Percentiles rank a stretch among this genome's conserved stretches.
phyloP scores from a whole-genome alignment of 2,797 vertebrate genomes.

The Acestrorhynchus altus region DNA sequence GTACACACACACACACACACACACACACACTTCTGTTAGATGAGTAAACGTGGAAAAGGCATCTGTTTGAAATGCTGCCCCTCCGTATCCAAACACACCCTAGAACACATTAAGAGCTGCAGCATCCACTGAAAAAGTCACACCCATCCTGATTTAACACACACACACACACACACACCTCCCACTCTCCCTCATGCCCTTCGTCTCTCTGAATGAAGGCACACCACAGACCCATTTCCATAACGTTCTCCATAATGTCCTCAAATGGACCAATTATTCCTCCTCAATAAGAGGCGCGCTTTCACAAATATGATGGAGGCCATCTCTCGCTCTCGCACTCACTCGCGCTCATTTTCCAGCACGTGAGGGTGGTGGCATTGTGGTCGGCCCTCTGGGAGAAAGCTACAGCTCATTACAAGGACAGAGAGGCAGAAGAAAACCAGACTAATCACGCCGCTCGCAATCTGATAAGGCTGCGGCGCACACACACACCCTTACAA shows the following conservation, averaged over 20 bases:
- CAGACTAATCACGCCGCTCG: slow-evolving; percentile 12
- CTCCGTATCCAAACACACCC: background rate
- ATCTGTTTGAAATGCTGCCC: slow-evolving; percentile 3
- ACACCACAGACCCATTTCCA: slow-evolving; percentile 31
- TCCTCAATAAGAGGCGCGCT: slow-evolving; percentile 26
- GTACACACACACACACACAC: background rate
- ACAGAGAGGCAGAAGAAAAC: background rate
- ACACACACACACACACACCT: background rate
- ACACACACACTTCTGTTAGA: no score
- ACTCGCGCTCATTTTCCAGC: slow-evolving; percentile 6
- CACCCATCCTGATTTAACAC: background rate
- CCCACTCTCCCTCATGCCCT: background rate
- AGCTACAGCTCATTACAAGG: slow-evolving; percentile 35
- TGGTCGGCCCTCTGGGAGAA: slow-evolving; percentile 27
- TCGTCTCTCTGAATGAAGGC: background rate
- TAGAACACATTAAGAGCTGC: slow-evolving; percentile 7
- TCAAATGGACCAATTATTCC: slow-evolving; percentile 47
- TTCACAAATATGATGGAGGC: slow-evolving; percentile 35
- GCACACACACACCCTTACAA: background rate
- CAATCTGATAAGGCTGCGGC: background rate
- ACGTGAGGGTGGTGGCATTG: slow-evolving; percentile 27
- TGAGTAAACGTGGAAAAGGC: no score
- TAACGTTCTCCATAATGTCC: slow-evolving; percentile 40
- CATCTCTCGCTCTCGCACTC: slow-evolving; percentile 14
- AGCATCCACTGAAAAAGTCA: slow-evolving; percentile 1